Evolutionary conservation across 2,797 vertebrate species (phyloP).

Genomic region (Tenualosa thibaudeaui): DNA sequence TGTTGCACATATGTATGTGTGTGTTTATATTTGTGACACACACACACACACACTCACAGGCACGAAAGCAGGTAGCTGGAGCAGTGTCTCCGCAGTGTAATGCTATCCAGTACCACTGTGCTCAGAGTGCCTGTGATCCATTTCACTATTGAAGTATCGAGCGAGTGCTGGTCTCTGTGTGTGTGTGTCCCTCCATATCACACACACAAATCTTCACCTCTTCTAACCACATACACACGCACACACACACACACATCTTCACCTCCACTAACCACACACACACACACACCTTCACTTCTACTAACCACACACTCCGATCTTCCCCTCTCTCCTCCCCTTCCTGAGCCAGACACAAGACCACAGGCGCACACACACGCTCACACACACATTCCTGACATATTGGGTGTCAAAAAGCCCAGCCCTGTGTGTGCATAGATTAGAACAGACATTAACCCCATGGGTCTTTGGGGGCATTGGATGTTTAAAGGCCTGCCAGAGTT

Average conservation of each 20-base stretch:
- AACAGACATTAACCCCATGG: neutral
- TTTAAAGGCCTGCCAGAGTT: too few species aligned
- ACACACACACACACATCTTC: conserved; percentile 23
- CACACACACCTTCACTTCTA: neutral
- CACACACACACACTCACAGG: neutral
- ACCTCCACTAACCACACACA: neutral
- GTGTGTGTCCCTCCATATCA: conserved; percentile 37
- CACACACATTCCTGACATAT: neutral
- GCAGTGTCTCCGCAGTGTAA: neutral
- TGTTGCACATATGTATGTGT: too few species aligned
- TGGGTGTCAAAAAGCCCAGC: neutral
- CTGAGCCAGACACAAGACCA: neutral
- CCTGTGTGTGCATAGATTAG: neutral
- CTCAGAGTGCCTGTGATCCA: neutral
- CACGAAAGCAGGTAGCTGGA: neutral
- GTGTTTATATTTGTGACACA: neutral
- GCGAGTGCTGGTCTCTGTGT: conserved; percentile 32
- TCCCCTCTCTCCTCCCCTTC: neutral
- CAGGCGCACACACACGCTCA: neutral
- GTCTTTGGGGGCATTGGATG: too few species aligned
- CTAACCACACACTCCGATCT: conserved; percentile 20
- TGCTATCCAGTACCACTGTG: neutral
- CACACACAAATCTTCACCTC: neutral
- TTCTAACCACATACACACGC: neutral
- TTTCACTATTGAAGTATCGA: conserved; percentile 39